A percentile compares a stretch with the other conserved stretches of the same genome.
Conservation (phyloP, 2,888 invertebrate species). For the Therioaphis trifolii region DNA sequence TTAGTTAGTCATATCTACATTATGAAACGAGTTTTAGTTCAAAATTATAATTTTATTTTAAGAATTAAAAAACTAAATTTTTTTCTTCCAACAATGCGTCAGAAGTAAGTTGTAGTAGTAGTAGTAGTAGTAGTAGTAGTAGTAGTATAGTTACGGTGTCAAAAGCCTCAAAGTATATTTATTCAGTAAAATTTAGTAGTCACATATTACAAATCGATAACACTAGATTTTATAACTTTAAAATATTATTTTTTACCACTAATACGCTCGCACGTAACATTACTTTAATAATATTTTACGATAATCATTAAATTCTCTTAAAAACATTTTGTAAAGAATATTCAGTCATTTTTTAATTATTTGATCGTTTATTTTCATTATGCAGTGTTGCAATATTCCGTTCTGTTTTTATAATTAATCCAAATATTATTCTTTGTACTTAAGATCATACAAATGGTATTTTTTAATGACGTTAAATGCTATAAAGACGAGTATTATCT, state of each 20-base stretch:
- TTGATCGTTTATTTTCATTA: not conserved
- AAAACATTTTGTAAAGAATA: not conserved
- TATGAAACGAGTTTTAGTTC: no score
- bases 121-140: no score
- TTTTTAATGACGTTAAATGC: not conserved
- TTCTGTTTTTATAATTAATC: not conserved
- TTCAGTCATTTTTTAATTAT: not conserved
- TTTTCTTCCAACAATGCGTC: not conserved
- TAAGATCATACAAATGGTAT: not conserved
- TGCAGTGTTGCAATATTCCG: not conserved
- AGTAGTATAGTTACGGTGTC: not conserved
- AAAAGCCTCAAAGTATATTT: not conserved
- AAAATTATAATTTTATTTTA: not conserved
- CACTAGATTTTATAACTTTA: not conserved
- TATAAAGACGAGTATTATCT: not conserved
- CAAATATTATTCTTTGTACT: conserved; percentile 11
- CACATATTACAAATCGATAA: not conserved
- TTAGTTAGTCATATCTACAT: no score
- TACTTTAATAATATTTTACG: not conserved
- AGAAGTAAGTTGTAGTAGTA: not conserved
- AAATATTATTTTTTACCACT: not conserved
- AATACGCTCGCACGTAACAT: not conserved
- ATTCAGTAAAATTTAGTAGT: not conserved
- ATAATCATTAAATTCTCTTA: not conserved
- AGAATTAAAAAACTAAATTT: not conserved